Conservation (phyloP, 2,113 vertebrate species). For the Turdus rufiventris region DNA sequence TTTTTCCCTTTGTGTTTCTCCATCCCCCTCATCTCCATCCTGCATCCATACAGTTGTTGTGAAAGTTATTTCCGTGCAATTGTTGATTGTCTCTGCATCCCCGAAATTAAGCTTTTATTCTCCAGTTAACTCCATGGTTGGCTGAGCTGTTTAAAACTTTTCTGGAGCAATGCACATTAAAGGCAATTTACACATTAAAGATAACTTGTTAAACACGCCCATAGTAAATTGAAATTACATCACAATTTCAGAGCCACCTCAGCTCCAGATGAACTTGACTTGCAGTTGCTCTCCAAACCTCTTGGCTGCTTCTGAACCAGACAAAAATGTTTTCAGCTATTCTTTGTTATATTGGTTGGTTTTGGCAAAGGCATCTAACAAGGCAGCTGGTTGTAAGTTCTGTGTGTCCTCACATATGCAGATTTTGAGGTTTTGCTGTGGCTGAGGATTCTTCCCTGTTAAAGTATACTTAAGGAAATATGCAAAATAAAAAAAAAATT, state of each 20-base stretch:
- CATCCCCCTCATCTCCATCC: not conserved
- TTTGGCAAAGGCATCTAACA: not conserved
- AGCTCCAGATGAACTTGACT: not conserved
- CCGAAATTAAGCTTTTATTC: not conserved
- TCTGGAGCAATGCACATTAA: not conserved
- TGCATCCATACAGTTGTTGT: not conserved
- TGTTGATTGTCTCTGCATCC: not conserved
- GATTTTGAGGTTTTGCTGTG: not conserved
- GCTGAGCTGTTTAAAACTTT: not conserved
- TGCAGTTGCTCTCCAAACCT: not conserved
- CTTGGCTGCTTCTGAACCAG: not conserved
- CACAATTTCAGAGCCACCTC: not conserved
- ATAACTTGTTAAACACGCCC: not conserved
- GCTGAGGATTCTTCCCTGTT: not conserved
- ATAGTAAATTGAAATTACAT: rapidly evolving
- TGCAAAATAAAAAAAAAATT: no score
- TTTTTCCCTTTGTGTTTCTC: not conserved
- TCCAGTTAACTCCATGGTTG: not conserved
- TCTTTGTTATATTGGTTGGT: not conserved
- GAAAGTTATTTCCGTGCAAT: not conserved
- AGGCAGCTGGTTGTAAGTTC: not conserved
- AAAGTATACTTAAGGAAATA: not conserved
- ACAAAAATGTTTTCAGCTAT: not conserved
- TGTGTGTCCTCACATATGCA: not conserved
- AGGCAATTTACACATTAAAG: not conserved